A percentile compares a stretch with the other conserved stretches of the same genome.
Evolutionary conservation across 2,888 invertebrate species (phyloP).

Genomic region (Sympetrum striolatum): DNA sequence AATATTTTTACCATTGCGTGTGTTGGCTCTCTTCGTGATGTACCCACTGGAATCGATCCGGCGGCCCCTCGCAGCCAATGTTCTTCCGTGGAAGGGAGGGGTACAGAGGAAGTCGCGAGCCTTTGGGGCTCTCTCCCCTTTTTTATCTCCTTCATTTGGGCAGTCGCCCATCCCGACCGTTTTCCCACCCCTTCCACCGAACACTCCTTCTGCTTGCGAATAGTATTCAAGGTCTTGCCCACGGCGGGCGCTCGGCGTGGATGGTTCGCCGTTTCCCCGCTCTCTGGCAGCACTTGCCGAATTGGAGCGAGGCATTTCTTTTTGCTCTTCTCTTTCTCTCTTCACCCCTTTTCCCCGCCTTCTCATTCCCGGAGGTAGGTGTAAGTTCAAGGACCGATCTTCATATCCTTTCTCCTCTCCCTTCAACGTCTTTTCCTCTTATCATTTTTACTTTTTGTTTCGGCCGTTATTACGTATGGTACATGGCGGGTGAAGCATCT

Average conservation of each 20-base stretch:
- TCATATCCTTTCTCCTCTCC: background rate
- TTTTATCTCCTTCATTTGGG: background rate
- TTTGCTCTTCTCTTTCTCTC: background rate
- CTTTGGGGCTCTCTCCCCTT: background rate
- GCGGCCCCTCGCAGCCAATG: background rate
- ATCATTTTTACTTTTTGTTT: constrained; percentile 17
- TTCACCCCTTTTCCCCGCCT: background rate
- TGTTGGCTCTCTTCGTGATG: background rate
- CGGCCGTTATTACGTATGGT: background rate
- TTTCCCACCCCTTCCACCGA: background rate
- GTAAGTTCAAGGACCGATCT: constrained; percentile 37
- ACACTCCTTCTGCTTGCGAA: background rate
- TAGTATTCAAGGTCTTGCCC: constrained; percentile 26
- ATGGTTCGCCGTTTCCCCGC: background rate
- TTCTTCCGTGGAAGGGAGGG: background rate
- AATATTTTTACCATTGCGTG: background rate
- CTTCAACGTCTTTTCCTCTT: background rate
- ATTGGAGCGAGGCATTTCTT: background rate
- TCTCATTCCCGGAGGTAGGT: constrained; percentile 1
- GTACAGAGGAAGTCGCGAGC: background rate
- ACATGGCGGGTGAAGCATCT: too few species aligned
- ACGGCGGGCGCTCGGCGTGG: background rate
- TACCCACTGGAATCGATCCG: background rate
- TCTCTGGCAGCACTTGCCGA: constrained; percentile 21
- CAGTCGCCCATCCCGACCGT: constrained; percentile 39